Percentiles rank a stretch among this genome's conserved stretches.
Conservation (phyloP, 2,888 invertebrate species). For the Poecilus cupreus region DNA sequence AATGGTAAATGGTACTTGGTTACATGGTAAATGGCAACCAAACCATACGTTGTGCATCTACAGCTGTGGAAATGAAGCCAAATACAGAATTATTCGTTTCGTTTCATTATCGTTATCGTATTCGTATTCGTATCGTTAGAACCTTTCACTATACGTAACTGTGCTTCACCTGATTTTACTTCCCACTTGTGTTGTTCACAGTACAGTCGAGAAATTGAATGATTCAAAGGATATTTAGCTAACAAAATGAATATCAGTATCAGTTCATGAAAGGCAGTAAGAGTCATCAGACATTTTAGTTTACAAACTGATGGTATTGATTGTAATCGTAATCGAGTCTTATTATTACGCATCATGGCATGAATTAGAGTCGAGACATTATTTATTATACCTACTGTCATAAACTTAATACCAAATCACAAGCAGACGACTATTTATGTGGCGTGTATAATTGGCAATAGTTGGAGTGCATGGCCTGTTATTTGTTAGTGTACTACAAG, state of each 20-base stretch:
- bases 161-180: constrained; percentile 1
- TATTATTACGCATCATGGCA: constrained; percentile 39
- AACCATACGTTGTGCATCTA: constrained; percentile 24
- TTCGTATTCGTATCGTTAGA: constrained; percentile 18
- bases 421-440: constrained; percentile 55
- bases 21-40: constrained; percentile 7
- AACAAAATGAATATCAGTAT: constrained; percentile 26
- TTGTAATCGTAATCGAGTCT: constrained; percentile 41
- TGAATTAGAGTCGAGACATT: constrained; percentile 53
- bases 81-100: neutral
- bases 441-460: constrained; percentile 62
- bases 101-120: neutral
- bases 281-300: constrained; percentile 10
- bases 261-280: constrained; percentile 26
- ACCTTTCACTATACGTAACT: constrained; percentile 26
- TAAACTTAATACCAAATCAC: constrained; percentile 38
- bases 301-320: constrained; percentile 19
- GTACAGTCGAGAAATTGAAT: constrained; percentile 17
- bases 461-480: constrained; percentile 64
- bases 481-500: constrained; percentile 54
- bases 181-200: constrained; percentile 22
- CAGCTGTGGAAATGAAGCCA: neutral
- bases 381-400: constrained; percentile 35
- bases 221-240: constrained; percentile 7
- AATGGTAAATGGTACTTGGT: neutral